These are phyloP conservation scores for Chaenodraco wilsoni DNA, from an alignment of 2,797 vertebrate genomes.

Conservation along the genomic window DNA sequence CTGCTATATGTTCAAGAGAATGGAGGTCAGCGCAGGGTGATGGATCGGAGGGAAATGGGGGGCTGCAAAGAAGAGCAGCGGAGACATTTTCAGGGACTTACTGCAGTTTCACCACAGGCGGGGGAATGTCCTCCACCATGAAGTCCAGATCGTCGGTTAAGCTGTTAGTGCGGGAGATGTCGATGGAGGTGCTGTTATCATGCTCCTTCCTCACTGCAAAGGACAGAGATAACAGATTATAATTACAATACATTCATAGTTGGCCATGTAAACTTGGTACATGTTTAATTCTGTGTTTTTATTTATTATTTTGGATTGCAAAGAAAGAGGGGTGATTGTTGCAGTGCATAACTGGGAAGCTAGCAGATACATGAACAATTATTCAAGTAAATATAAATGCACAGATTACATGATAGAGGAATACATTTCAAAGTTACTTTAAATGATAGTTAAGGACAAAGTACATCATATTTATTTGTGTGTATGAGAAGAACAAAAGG, in stretches of 20 bases:
- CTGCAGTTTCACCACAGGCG: slow-evolving; percentile 84
- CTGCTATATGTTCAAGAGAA: slow-evolving; percentile 62
- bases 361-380: background rate
- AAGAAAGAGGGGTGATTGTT: background rate
- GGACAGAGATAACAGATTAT: background rate
- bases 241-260: background rate
- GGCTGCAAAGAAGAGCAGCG: slow-evolving; percentile 12
- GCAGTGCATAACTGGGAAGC: background rate
- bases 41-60: slow-evolving; percentile 43
- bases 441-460: background rate
- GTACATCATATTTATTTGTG: background rate
- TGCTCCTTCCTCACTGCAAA: slow-evolving; percentile 74
- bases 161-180: slow-evolving; percentile 86
- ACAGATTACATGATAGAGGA: background rate
- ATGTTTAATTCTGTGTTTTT: background rate
- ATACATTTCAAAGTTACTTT: background rate
- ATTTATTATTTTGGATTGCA: background rate
- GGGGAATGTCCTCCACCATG: slow-evolving; percentile 80
- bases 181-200: slow-evolving; percentile 69
- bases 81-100: slow-evolving; percentile 76
- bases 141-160: slow-evolving; percentile 87
- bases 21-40: slow-evolving; percentile 57
- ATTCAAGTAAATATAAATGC: background rate
- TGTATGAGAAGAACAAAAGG: background rate
- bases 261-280: background rate